Conservation (phyloP, 2,113 vertebrate genomes). For the Stegostoma tigrinum region DNA sequence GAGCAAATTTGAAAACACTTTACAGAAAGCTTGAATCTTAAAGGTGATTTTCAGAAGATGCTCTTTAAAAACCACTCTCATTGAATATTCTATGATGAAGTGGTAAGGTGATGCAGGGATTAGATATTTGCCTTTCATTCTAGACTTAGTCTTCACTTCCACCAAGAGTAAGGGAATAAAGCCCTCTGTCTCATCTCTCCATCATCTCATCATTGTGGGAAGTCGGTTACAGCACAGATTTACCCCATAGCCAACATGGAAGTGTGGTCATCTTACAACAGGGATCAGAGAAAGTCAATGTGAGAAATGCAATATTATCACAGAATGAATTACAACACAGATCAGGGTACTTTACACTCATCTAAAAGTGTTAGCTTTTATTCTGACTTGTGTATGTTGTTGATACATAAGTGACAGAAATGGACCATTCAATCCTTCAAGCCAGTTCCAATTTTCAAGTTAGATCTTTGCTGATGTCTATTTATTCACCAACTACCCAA, state of each 20-base stretch:
- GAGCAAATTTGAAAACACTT: not conserved
- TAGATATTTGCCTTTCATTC: not conserved
- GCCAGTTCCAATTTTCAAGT: no score
- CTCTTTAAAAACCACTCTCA: not conserved
- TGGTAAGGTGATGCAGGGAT: not conserved
- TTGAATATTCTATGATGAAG: not conserved
- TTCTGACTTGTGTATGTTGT: not conserved
- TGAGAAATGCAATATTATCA: not conserved
- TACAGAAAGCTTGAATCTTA: not conserved
- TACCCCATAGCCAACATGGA: not conserved
- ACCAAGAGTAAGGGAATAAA: not conserved
- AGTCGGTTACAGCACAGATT: not conserved
- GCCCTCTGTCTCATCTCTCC: not conserved
- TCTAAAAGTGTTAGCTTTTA: not conserved
- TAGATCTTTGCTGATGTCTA: not conserved
- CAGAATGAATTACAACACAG: not conserved
- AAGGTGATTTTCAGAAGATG: not conserved
- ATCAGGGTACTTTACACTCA: not conserved
- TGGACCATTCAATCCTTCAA: no score
- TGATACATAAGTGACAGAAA: no score
- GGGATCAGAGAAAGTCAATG: not conserved
- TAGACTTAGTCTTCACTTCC: not conserved
- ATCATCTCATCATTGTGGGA: not conserved
- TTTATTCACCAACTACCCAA: no score
- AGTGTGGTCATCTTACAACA: not conserved